Evolutionary conservation across 2,113 vertebrate genomes (phyloP).

Genomic region (Saccopteryx leptura): DNA sequence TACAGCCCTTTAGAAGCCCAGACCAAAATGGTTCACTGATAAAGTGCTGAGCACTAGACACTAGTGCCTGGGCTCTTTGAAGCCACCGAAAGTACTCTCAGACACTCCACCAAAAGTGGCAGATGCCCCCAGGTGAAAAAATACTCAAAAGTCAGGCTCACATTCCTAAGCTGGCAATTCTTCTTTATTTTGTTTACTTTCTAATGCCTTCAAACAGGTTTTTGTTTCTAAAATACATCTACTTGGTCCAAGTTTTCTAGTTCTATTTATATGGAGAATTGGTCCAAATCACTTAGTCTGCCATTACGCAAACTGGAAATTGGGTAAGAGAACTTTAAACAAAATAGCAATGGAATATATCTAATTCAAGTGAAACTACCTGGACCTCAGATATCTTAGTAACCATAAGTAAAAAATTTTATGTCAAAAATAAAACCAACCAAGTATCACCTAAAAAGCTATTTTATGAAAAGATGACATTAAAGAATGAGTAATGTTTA

Average conservation of each 20-base stretch:
- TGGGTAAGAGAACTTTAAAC: neutral
- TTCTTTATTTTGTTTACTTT: neutral
- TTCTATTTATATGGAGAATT: neutral
- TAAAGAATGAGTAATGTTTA: neutral
- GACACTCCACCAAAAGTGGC: neutral
- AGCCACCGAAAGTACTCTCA: neutral
- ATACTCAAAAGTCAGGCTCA: conserved; percentile 6
- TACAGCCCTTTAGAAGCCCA: neutral
- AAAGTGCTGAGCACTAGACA: neutral
- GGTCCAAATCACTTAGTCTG: neutral
- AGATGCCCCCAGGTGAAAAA: neutral
- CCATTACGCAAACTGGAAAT: neutral
- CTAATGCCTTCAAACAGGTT: neutral
- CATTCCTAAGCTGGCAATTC: neutral
- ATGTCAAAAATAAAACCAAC: conserved; percentile 25
- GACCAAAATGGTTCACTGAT: neutral
- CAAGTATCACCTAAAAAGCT: conserved; percentile 2
- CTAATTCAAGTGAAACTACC: conserved; percentile 37
- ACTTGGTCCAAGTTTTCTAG: neutral
- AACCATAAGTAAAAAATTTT: conserved; percentile 7
- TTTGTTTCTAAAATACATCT: neutral
- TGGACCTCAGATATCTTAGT: neutral
- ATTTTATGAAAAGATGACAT: conserved; percentile 17
- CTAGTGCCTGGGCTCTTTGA: neutral
- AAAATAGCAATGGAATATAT: neutral